A percentile compares a stretch with the other conserved stretches of the same genome.
Conservation (phyloP, 2,888 invertebrate species). For the Pedicia rivosa region DNA sequence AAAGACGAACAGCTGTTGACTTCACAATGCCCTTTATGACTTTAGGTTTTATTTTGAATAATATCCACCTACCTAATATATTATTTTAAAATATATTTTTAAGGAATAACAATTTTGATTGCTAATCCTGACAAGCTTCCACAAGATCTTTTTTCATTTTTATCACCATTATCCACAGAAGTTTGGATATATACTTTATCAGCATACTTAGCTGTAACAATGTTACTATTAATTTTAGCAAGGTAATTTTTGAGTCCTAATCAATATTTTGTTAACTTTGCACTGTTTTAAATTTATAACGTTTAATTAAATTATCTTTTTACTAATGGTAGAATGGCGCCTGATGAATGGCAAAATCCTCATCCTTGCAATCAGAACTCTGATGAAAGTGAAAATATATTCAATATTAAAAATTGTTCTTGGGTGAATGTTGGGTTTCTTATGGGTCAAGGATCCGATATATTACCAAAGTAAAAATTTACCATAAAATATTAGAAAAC, state of each 20-base stretch:
- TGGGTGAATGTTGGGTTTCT: slow-evolving; percentile 88
- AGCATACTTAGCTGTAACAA: slow-evolving; percentile 60
- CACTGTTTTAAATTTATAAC: too few relatives aligned
- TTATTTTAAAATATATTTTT: not conserved
- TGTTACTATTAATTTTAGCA: slow-evolving; percentile 59
- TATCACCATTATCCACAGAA: slow-evolving; percentile 63
- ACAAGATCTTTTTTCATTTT: slow-evolving; percentile 69
- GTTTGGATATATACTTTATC: slow-evolving; percentile 77
- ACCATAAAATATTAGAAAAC: too few relatives aligned
- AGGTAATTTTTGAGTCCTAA: too few relatives aligned
- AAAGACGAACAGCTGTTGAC: slow-evolving; percentile 73
- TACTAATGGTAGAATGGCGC: slow-evolving; percentile 78
- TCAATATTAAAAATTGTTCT: slow-evolving; percentile 71
- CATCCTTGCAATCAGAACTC: slow-evolving; percentile 77
- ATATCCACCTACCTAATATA: too few relatives aligned
- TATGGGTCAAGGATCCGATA: slow-evolving; percentile 87
- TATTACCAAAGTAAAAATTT: slow-evolving; percentile 68
- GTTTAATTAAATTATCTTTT: too few relatives aligned
- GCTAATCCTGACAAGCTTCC: slow-evolving; percentile 56
- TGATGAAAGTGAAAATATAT: slow-evolving; percentile 71
- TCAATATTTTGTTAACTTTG: too few relatives aligned
- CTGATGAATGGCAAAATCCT: slow-evolving; percentile 89
- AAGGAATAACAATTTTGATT: slow-evolving; percentile 58
- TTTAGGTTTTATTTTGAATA: slow-evolving; percentile 31
- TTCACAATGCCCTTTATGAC: slow-evolving; percentile 98